Evolutionary conservation across 2,113 vertebrate species (phyloP).

Genomic region (Zapus hudsonius): DNA sequence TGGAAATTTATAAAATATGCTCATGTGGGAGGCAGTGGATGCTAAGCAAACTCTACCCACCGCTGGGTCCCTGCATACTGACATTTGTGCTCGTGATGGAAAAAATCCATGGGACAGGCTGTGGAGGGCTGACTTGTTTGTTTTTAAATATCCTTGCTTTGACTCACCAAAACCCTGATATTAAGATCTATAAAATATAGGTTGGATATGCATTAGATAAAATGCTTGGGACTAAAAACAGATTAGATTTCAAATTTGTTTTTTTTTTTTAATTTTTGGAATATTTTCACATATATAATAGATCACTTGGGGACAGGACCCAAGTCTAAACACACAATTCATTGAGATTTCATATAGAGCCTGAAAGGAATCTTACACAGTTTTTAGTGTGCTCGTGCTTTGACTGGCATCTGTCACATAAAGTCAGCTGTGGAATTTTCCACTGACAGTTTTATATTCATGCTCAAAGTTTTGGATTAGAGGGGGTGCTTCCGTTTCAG

Average conservation of each 20-base stretch:
- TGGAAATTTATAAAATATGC: constrained; percentile 55
- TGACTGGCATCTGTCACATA: not conserved
- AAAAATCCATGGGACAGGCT: constrained; percentile 32
- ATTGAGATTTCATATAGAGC: not conserved
- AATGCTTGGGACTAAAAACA: not conserved
- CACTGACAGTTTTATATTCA: not conserved
- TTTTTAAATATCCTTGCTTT: constrained; percentile 26
- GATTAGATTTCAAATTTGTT: not conserved
- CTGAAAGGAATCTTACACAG: not conserved
- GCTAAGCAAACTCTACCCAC: constrained; percentile 67
- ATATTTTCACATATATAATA: not conserved
- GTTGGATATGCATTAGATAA: not conserved
- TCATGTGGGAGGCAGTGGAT: constrained; percentile 50
- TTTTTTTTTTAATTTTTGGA: not conserved
- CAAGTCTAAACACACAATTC: not conserved
- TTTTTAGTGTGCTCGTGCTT: not conserved
- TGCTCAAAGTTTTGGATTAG: not conserved
- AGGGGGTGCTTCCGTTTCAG: not conserved
- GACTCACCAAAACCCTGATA: constrained; percentile 7
- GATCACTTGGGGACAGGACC: not conserved
- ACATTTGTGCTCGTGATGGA: constrained; percentile 69
- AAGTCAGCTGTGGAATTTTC: not conserved
- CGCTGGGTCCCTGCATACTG: constrained; percentile 55
- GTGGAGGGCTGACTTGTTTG: constrained; percentile 43
- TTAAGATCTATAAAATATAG: not conserved